Percentiles rank a stretch among this genome's conserved stretches.
phyloP scores from a whole-genome alignment of 2,888 invertebrate species.

The Andrena haemorrhoa region DNA sequence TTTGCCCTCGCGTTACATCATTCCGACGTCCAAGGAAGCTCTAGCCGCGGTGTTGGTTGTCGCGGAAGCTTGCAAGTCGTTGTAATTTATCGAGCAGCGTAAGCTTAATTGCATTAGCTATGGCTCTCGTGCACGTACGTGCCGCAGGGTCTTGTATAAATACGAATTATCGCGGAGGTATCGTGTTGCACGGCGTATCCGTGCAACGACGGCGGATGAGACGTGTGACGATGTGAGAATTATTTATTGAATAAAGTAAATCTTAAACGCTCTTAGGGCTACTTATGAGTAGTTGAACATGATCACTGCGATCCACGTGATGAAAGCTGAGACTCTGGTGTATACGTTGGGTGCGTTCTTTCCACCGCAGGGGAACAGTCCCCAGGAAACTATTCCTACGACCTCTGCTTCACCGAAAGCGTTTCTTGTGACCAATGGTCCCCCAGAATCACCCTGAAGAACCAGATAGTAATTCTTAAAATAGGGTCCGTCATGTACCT shows the following conservation, averaged over 20 bases:
- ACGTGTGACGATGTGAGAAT: constrained; percentile 11
- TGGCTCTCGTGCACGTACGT: neutral
- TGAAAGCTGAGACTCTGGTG: constrained; percentile 81
- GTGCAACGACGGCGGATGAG: constrained; percentile 12
- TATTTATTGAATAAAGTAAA: constrained; percentile 63
- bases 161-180: constrained; percentile 16
- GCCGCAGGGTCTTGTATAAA: constrained; percentile 36
- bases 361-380: constrained; percentile 81
- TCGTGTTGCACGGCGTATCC: constrained; percentile 2
- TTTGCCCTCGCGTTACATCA: constrained; percentile 92
- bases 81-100: constrained; percentile 25
- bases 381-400: constrained; percentile 84
- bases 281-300: constrained; percentile 61
- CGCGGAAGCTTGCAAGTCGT: constrained; percentile 85
- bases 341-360: constrained; percentile 82
- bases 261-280: neutral
- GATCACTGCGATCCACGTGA: constrained; percentile 78
- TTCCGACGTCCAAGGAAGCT: constrained; percentile 91
- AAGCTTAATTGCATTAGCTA: constrained; percentile 21
- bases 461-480: neutral
- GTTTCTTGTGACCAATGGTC: constrained; percentile 79
- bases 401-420: constrained; percentile 76
- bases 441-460: constrained; percentile 83
- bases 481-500: no score
- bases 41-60: constrained; percentile 90